Base-by-base conservation (phyloP, 1,140 invertebrate genomes). In the Fopius arisanus region DNA sequence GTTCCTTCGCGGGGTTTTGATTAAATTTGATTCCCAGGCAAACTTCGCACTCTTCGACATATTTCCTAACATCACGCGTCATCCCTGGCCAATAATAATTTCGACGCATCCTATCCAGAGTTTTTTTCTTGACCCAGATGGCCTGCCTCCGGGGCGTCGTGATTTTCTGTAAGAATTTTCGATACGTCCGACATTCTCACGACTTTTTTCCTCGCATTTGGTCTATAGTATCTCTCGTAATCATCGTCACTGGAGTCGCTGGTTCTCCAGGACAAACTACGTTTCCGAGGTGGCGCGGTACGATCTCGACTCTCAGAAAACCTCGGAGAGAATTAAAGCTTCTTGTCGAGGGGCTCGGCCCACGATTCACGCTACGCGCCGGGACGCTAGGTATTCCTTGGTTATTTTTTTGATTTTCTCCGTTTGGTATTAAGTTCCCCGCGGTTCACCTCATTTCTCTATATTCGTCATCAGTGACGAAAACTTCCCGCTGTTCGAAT, bases 21-120 rank as follows among this genome's bases (percentile, higher is more conserved):
- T 75, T 72, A 26, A 16, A 70, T 67, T 75, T 75, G 0, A 69
- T 62, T n/a, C 48, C 28, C 1, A 70, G n/a, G 19, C 74, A 72
- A 3, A 29, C 63, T 16, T 75, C 70, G n/a, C 70, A 75, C 12
- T 67, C 48, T 10, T 67, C 31, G 0, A 75, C 62, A 23, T 54
- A 75, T 1, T 41, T 29, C 12, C 9, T 14, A 31, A 31, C 7
- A 31, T 31, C 29, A 4, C 7, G 3, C 3, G 29, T 31, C 29
- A 31, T 31, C 7, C 29, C 29, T 3, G 29, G 29, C 29, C 7
- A 31, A 7, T 31, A 31, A 31, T 31, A 31, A 31, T 31, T 4
- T 7, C 7, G 29, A 31, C 29, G 29, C 3, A 31, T 31, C 7
- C 29, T 3, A 31, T n/a, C n/a, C n/a, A n/a, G 29, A 4, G 29